phyloP scores from a whole-genome alignment of 2,888 invertebrate genomes.

The Cyaniris semiargus region DNA sequence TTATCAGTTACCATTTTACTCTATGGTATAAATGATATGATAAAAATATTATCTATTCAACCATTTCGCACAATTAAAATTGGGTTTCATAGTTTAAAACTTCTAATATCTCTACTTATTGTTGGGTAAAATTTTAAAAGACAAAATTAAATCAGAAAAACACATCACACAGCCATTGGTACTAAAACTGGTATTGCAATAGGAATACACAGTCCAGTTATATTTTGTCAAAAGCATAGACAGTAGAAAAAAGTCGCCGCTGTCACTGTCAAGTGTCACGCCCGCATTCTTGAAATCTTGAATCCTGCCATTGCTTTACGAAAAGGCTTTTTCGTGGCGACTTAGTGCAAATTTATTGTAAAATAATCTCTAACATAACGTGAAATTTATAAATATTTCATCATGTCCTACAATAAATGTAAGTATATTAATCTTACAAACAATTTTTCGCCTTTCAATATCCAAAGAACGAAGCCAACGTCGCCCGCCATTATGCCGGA shows the following conservation, averaged over 20 bases:
- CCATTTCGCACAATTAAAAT: background rate
- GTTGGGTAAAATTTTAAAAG: background rate
- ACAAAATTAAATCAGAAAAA: background rate
- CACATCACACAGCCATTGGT: no score
- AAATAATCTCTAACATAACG: background rate
- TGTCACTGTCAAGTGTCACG: no score
- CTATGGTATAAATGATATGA: background rate
- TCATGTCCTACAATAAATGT: constrained; percentile 43
- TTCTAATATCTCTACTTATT: background rate
- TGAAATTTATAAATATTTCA: background rate
- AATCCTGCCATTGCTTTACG: background rate
- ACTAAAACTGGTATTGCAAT: background rate
- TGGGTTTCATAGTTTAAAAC: background rate
- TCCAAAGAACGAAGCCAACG: background rate
- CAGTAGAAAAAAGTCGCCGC: background rate
- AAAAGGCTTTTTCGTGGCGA: background rate
- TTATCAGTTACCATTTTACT: background rate
- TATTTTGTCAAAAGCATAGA: background rate
- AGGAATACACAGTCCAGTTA: background rate
- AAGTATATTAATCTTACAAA: constrained; percentile 33
- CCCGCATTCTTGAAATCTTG: no score
- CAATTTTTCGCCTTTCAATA: background rate
- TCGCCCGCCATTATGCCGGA: constrained; percentile 28
- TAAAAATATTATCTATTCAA: no score
- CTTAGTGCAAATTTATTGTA: background rate